phyloP scores from a whole-genome alignment of 1,140 invertebrate genomes.

The Megalonaias nervosa region DNA sequence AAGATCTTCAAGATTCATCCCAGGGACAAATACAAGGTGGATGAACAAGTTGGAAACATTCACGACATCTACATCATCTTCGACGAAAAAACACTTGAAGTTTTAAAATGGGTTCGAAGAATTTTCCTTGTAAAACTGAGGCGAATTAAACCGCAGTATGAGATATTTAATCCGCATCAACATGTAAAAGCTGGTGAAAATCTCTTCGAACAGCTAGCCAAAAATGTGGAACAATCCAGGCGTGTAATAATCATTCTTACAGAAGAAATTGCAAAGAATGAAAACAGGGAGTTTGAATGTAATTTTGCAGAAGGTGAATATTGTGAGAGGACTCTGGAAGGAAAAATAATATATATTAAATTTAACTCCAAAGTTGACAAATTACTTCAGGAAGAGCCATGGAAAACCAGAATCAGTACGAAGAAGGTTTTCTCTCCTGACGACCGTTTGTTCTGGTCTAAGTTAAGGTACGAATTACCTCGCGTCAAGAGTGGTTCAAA shows the following conservation, averaged over 20 bases:
- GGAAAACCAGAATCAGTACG: background rate
- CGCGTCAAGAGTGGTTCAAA: no score
- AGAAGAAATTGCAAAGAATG: constrained; percentile 26
- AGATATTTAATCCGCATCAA: constrained; percentile 22
- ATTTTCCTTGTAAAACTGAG: constrained; percentile 41
- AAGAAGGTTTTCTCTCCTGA: constrained; percentile 1
- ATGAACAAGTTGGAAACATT: constrained; percentile 11
- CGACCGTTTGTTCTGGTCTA: background rate
- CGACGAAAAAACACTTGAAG: constrained; percentile 38
- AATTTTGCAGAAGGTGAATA: no score
- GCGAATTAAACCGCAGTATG: constrained; percentile 36
- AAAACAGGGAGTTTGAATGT: no score
- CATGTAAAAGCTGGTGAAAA: constrained; percentile 31
- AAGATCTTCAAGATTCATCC: constrained; percentile 43
- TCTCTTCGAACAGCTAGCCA: constrained; percentile 17
- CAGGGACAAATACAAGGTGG: constrained; percentile 35
- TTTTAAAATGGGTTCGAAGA: constrained; percentile 40
- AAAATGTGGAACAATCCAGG: constrained; percentile 29
- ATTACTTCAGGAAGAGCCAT: background rate
- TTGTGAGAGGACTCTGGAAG: no score
- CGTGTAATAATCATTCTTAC: constrained; percentile 38
- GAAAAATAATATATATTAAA: no score
- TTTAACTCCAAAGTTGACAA: no score
- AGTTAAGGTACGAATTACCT: background rate
- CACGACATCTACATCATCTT: constrained; percentile 41